Base-by-base conservation (phyloP, 2,797 vertebrate genomes). In the Babyrousa celebensis region DNA sequence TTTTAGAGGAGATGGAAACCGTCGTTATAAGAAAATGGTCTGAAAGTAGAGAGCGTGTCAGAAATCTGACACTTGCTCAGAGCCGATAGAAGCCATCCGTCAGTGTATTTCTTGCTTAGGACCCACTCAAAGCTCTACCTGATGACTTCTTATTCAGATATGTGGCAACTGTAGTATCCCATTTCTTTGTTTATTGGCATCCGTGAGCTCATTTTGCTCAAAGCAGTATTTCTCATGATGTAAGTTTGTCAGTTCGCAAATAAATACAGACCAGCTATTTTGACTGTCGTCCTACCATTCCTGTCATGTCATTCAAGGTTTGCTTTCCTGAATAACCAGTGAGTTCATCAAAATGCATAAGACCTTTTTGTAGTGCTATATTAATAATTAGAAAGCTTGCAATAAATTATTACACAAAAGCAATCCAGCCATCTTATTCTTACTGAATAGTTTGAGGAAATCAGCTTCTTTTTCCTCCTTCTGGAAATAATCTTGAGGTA, bases 191-290 rank as follows among this genome's bases (percentile, higher is more conserved):
- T 98, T 97, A 97, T 97, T 98, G 97, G 43, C 90, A 95, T 91
- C 25, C n/a, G 36, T 91, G 95, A 97, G 90, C 96, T 85, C 63
- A 75, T 97, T 98, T 98, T 25, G 92, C 96, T 91, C 82, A 78
- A 85, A 95, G 74, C 94, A 97, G 94, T 97, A 94, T 97, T 97
- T 98, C 94, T 97, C 96, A 5, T 94, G 96, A 97, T 98, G 75
- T 0, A 86, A 96, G 87, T 98, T 98, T 96, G 97, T 97, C 96
- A 98, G 95, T 96, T 98, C 97, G 89, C 96, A 98, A 98, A 98
- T 97, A 98, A 98, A 98, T 96, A 97, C n/a, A 92, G 94, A 95
- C 96, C 77, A 96, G 15, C 75, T 96, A 82, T 95, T 98, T 97
- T 94, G 97, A 80, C 96, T 98, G 94, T 98, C 97, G 97, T 91